These are phyloP conservation scores for Eutolmus rufibarbis DNA, from an alignment of 2,888 invertebrate genomes.

Conservation along the genomic window DNA sequence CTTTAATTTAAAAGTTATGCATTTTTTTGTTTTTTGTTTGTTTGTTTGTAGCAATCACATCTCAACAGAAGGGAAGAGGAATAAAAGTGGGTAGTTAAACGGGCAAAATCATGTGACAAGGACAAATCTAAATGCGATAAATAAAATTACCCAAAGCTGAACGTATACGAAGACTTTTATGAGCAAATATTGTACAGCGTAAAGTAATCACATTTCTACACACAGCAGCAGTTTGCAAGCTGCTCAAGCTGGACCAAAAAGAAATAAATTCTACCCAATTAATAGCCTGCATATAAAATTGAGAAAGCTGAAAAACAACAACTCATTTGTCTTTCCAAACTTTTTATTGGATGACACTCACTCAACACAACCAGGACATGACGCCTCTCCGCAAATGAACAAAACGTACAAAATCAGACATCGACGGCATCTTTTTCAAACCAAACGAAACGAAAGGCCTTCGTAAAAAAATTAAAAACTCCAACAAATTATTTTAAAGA, in stretches of 20 bases:
- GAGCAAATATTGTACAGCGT: neutral
- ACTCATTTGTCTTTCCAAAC: neutral
- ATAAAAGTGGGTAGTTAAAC: neutral
- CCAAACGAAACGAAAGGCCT: neutral
- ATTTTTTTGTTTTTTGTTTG: neutral
- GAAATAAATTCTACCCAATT: neutral
- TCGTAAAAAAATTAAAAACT: neutral
- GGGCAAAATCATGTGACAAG: neutral
- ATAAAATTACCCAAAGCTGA: neutral
- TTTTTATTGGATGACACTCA: neutral
- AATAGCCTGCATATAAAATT: neutral
- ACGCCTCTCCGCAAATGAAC: conserved; percentile 37
- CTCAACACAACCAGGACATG: conserved; percentile 39
- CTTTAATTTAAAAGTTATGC: neutral
- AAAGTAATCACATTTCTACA: neutral
- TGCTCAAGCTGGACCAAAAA: neutral
- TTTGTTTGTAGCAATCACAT: neutral
- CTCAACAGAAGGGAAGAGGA: neutral
- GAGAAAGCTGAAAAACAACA: neutral
- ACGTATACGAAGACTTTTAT: neutral
- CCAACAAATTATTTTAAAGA: neutral
- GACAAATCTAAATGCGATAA: neutral
- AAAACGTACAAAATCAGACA: neutral
- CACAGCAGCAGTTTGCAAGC: neutral
- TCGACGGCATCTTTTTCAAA: conserved; percentile 5